Evolutionary conservation across 2,113 vertebrate genomes (phyloP), one percentile per base, ranked within the genome.

Genomic region (Corythaeola cristata): DNA sequence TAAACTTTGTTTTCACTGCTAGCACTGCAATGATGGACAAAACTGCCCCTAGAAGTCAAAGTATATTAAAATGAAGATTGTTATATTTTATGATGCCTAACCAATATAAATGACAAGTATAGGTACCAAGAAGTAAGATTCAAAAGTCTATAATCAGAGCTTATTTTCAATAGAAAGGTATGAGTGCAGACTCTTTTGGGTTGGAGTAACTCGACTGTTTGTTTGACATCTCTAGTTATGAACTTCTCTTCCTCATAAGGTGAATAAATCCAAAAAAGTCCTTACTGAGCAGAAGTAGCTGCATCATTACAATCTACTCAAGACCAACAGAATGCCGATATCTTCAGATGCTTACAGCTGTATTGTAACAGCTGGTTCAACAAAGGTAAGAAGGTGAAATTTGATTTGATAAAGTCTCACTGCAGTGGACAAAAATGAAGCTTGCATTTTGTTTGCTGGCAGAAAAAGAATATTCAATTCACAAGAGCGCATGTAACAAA

Each of bases 401-500:
- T 63, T 97, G 66, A 96, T 67, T 95, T 97, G 81, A 90, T 87
- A 92, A 89, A 75, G 41, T 94, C 85, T 91, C 88, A 96, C 66
- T 92, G 82, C 75, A 83, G 84, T 49, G 27, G 73, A 88, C 68
- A 96, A 88, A 95, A 88, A 83, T 53, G 14, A 96, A 92, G 59
- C 93, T 95, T 97, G 93, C 80, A 80, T 95, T 92, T 97, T 96
- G 95, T 96, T 96, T 96, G 95, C 85, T 97, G 97, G 95, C 97
- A 98, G 59, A 97, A 97, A 87, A 81, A 96, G 93, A 97, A 96
- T 94, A 97, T 91, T 98, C 82, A 96, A 63, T 95, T 97, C 96
- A 98, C 96, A 90, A 96, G 90, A 97, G 84, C 76, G 80, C 95
- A 97, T 97, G 97, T 96, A 98, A 97, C 97, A 98, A 99, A 99